phyloP scores from a whole-genome alignment of 2,113 vertebrate genomes.

The Mesoclemmys tuberculata region DNA sequence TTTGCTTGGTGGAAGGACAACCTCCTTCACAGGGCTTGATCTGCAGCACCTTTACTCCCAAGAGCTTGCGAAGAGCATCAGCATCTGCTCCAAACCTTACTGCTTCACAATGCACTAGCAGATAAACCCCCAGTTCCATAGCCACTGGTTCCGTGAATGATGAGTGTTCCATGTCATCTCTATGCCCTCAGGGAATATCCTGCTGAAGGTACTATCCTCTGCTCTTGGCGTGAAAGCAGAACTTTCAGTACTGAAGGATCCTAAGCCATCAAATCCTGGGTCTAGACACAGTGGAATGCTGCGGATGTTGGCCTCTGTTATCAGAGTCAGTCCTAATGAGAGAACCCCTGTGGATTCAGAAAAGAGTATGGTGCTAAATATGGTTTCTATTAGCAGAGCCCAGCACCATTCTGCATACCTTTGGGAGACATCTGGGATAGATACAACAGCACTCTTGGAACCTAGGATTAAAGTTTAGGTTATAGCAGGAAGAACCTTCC shows the following conservation, averaged over 20 bases:
- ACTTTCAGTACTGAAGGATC: neutral
- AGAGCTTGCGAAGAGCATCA: neutral
- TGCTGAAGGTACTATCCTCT: rapidly evolving
- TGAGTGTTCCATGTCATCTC: neutral
- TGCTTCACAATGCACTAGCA: neutral
- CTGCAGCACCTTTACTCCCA: neutral
- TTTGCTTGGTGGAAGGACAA: too few species aligned
- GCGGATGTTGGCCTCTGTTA: neutral
- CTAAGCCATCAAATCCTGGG: neutral
- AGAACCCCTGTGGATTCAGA: neutral
- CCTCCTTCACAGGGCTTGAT: neutral
- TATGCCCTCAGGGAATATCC: neutral
- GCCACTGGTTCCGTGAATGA: neutral
- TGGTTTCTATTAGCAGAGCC: neutral
- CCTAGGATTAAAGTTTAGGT: neutral
- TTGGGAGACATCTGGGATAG: neutral
- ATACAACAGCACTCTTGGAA: neutral
- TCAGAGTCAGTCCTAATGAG: neutral
- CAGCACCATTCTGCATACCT: neutral
- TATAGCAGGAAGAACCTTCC: neutral
- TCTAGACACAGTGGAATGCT: neutral
- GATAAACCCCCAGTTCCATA: rapidly evolving
- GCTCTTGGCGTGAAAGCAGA: neutral
- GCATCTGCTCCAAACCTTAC: neutral
- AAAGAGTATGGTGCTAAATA: neutral